Evolutionary conservation across 2,113 vertebrate species (phyloP).

Genomic region (Oreamnos americanus): DNA sequence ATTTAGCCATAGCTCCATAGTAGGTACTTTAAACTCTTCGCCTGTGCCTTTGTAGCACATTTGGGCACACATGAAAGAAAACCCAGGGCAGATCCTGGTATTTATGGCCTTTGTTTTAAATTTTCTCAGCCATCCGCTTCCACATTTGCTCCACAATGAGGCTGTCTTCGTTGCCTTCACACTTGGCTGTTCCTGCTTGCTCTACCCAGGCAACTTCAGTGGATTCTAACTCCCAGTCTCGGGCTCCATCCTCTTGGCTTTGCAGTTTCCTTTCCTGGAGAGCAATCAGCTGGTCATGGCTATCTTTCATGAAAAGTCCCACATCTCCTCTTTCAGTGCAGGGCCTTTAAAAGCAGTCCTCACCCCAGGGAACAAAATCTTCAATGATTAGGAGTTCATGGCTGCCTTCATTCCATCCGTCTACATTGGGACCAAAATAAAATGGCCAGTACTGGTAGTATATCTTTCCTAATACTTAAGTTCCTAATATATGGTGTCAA

Average conservation of each 20-base stretch:
- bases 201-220: neutral
- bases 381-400: neutral
- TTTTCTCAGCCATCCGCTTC: neutral
- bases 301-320: neutral
- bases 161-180: neutral
- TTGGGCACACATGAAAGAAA: neutral
- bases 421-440: neutral
- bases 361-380: neutral
- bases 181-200: neutral
- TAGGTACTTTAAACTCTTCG: neutral
- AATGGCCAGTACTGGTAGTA: neutral
- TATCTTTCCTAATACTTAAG: neutral
- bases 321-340: neutral
- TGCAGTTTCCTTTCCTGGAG: neutral
- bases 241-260: neutral
- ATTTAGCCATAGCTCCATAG: neutral
- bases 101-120: neutral
- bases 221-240: neutral
- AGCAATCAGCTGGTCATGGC: neutral
- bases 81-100: neutral
- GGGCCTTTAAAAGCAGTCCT: neutral
- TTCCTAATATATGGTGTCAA: neutral
- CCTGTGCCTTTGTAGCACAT: neutral
- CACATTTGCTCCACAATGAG: neutral
- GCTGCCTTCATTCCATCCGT: neutral